Evolutionary conservation across 2,888 invertebrate genomes (phyloP), one percentile per base, ranked within the genome.

Genomic region (Chrysodeixis includens): DNA sequence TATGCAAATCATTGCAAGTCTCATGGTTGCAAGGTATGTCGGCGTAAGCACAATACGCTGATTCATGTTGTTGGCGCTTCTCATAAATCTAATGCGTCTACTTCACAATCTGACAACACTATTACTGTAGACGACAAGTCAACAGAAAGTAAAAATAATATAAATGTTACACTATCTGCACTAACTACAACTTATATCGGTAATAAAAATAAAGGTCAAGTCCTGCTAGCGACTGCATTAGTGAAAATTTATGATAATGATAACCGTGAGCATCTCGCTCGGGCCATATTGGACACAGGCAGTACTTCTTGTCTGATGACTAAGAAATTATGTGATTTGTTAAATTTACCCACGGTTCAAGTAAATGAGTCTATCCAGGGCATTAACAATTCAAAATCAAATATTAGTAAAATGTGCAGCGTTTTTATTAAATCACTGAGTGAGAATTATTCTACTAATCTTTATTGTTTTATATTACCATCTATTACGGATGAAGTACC

Each of bases 301-400:
- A 35, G 35, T 59, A 35, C 52, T 0, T 18, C 52, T 16, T 32
- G 52, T 20, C 9, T 52, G 3, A 60, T 74, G 1, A 68, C 70
- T 0, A 26, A 72, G 46, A 30, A 55, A 35, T 20, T 70, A 22
- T 44, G 22, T 58, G 1, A 56, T 12, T 12, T 26, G 22, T 30
- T 58, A 14, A 58, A 58, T 32, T 51, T 58, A 32, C 12, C 49
- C 1, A n/a, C 12, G 5, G 14, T 22, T 16, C 10, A 51, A 58
- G 20, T 74, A 0, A 35, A 72, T 60, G 63, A 61, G 49, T 56
- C 73, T 0, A 30, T 78, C 4, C 18, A 52, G 16, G 74, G 74
- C 4, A 68, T 78, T 40, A 78, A 75, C 57, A 78, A 67, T 52
- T 35, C 40, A 9, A 22, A 40, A n/a, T 40, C 40, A 14, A 14